Conservation (phyloP, 2,888 invertebrate species). For the Sialis lutaria region DNA sequence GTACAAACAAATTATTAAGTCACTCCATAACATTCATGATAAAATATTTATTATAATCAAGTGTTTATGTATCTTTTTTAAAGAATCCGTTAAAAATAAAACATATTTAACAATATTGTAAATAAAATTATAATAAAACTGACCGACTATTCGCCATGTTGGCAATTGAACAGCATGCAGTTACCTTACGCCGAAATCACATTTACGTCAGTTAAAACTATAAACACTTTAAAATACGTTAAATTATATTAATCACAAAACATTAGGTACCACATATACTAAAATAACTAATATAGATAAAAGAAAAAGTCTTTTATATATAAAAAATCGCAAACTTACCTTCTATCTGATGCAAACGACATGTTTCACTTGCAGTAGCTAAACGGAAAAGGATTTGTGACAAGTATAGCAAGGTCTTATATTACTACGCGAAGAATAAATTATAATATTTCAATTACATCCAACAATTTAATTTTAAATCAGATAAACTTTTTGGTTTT, state of each 20-base stretch:
- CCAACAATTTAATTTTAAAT: no score
- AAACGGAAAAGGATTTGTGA: conserved; percentile 46
- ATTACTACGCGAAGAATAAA: conserved; percentile 24
- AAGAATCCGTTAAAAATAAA: no score
- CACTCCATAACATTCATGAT: no score
- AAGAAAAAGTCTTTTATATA: conserved; percentile 9
- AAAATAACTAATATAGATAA: neutral
- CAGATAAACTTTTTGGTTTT: no score
- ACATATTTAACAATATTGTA: no score
- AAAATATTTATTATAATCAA: no score
- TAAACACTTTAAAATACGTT: neutral
- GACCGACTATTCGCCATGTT: conserved; percentile 33
- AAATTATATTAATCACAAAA: conserved; percentile 5
- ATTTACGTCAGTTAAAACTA: conserved; percentile 5
- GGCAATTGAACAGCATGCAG: conserved; percentile 32
- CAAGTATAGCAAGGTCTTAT: conserved; percentile 21
- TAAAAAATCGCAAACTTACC: conserved; percentile 44
- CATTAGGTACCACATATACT: neutral
- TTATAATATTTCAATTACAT: no score
- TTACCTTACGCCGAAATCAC: conserved; percentile 19
- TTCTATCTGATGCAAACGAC: conserved; percentile 66
- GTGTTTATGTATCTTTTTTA: no score
- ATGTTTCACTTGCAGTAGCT: conserved; percentile 65
- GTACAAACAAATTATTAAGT: no score
- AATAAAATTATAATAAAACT: neutral